Conservation (phyloP, 2,797 vertebrate genomes). For the Sarcophilus harrisii region DNA sequence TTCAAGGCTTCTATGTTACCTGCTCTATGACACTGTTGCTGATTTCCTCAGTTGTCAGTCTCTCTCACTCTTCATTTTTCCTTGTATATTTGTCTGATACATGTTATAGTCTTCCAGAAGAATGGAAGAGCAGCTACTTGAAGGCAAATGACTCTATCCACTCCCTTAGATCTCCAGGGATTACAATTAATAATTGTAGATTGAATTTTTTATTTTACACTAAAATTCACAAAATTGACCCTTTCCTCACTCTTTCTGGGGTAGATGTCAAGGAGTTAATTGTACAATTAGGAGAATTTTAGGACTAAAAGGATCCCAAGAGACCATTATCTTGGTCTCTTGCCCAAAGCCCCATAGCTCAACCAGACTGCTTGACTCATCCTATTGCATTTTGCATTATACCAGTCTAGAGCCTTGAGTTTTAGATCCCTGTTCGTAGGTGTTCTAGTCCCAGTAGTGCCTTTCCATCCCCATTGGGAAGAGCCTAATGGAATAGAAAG, state of each 20-base stretch:
- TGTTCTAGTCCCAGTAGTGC: not conserved
- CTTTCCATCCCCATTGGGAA: not conserved
- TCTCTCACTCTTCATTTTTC: not conserved
- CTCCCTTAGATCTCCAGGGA: not conserved
- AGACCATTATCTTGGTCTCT: not conserved
- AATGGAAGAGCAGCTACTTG: not conserved
- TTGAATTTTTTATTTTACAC: not conserved
- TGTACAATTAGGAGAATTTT: not conserved
- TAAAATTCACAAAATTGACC: not conserved
- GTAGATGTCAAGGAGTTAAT: not conserved
- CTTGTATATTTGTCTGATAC: not conserved
- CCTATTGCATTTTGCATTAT: not conserved
- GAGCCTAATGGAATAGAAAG: not conserved
- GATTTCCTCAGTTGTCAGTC: not conserved
- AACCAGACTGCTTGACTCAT: not conserved
- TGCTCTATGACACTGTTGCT: not conserved
- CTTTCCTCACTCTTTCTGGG: not conserved
- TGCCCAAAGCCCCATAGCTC: not conserved
- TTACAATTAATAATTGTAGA: not conserved
- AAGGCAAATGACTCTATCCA: not conserved
- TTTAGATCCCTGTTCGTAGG: not conserved
- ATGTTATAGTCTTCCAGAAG: not conserved
- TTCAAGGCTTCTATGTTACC: not conserved
- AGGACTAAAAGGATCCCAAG: not conserved
- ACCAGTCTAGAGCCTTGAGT: not conserved